Base-by-base conservation (phyloP, 53 echinoderm and acorn worm species). In the Patiria pectinifera region DNA sequence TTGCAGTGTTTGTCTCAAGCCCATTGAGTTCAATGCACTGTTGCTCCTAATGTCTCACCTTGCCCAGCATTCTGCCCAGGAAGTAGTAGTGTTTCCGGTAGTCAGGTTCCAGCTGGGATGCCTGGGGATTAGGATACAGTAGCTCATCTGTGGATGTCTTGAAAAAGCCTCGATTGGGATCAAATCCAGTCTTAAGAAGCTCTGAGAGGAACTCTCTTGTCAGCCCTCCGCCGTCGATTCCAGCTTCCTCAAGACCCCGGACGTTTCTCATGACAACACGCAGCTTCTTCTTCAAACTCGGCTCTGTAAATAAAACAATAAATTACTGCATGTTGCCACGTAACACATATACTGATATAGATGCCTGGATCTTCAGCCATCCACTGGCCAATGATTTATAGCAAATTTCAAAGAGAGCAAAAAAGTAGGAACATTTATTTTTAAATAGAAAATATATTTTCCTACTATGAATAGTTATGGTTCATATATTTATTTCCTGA, bases 121-220 rank as follows among this genome's bases (percentile, higher is more conserved):
- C 96, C 71, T 95, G 97, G 11, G 97, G 96, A 87, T 95, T 97
- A 1, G 97, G 97, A 62, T 97, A 97, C 13, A 97, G 92, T 80
- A 97, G 91, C 92, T 95, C 93, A 76, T 97, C 97, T 0, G 95
- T 84, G 15, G 97, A 93, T 11, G 96, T 91, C 92, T 94, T 96
- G 90, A 97, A 97, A 91, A 97, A 97, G 0, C 97, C 97, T 26
- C 97, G 91, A 91, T 97, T 97, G 25, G 97, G 97, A 71, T 97
- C 97, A 94, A 97, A 97, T 45, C 94, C 94, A 2, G 96, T 95
- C 86, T 94, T 91, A n/a, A 97, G 91, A 12, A 97, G 93, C 92
- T 97, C 95, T 2, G 95, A 93, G 16, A 97, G 90, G 76, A 97
- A 97, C 76, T 97, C 97, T 5, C 96, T 45, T 59, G 93, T 94